Evolutionary conservation across 64 coral and sea anemone genomes (phyloP).

Genomic region (Dendronephthya gigantea): DNA sequence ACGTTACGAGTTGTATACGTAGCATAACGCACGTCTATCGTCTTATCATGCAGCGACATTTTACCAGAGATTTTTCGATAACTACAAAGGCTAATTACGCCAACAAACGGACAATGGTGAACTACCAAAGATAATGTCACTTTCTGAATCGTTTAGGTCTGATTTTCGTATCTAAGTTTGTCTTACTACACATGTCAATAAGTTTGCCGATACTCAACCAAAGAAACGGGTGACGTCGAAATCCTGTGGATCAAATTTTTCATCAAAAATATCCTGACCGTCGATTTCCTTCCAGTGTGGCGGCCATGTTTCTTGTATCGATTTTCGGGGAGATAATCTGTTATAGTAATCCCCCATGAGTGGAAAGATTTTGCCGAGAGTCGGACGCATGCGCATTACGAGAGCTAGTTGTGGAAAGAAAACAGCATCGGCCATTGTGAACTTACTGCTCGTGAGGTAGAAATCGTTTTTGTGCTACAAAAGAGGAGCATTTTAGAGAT

Average conservation of each 20-base stretch:
- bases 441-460: neutral
- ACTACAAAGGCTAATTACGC: too few species aligned
- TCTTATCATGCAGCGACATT: too few species aligned
- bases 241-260: neutral
- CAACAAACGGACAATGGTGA: too few species aligned
- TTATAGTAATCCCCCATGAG: neutral
- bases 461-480: neutral
- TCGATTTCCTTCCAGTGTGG: slow-evolving; percentile 7
- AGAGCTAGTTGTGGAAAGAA: neutral
- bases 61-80: too few species aligned
- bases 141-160: too few species aligned
- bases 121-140: too few species aligned
- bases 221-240: neutral
- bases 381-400: neutral
- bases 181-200: too few species aligned
- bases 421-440: slow-evolving; percentile 4
- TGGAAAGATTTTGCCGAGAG: neutral
- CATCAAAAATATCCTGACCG: neutral
- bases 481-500: neutral
- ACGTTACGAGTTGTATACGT: too few species aligned
- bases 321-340: neutral
- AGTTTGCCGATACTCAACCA: neutral
- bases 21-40: too few species aligned
- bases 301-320: neutral
- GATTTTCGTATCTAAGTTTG: too few species aligned